Base-by-base conservation (phyloP, 2,113 vertebrate species). In the Scomber scombrus region DNA sequence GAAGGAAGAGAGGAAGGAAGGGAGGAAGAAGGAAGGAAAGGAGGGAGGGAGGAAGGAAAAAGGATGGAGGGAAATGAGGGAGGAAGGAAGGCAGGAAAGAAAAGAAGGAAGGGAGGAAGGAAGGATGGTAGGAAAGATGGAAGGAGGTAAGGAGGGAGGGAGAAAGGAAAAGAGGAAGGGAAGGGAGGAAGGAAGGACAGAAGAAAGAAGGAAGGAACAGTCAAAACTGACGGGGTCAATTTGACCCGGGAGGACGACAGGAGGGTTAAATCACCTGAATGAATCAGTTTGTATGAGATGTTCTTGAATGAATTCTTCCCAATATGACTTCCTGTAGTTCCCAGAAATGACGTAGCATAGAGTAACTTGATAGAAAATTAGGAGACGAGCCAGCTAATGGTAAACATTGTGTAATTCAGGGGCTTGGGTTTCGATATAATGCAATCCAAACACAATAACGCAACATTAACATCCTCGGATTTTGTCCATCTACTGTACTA, bases 381-480 rank as follows among this genome's bases (percentile, higher is more conserved):
- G 11, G 29, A 71, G 51, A 50, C 34, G 45, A 70, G 60, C 16
- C 43, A 40, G 10, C 26, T 55, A 45, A 66, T 49, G 69, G 21
- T 11, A 11, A 64, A 52, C 15, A 12, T 14, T 72, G 45, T 34
- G 46, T n/a, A 34, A 50, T 34, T 61, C 19, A 54, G 26, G 21
- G 15, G 15, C 18, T 40, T 5, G n/a, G 15, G 15, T 40, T 40
- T 7, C 34, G 7, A 21, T 18, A 11, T 7, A 29, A 52, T 67
- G 15, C 21, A 16, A 45, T 14, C 19, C 26, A 40, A 40, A 40
- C 34, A 40, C 21, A 51, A 12, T 13, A 31, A 19, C 15, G 23
- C 10, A 40, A 29, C 3, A 19, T 43, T 4, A 61, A 47, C n/a
- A 52, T 52, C 2, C n/a, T 23, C 4, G 2, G 15, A 6, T 26